phyloP scores from a whole-genome alignment of 2,888 invertebrate genomes.

The Pimpla rufipes region DNA sequence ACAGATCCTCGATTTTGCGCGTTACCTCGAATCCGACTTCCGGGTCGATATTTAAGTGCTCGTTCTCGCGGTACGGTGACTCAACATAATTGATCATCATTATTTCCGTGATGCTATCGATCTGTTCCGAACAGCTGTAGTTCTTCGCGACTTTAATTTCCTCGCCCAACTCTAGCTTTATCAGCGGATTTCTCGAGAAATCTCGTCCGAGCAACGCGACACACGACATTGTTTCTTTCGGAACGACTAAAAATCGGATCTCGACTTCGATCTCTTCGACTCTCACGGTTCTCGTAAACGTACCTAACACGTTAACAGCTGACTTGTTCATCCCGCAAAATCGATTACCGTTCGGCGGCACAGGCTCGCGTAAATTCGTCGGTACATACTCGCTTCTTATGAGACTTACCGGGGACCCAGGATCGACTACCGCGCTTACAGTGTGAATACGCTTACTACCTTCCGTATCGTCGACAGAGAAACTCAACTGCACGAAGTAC shows the following conservation, averaged over 20 bases:
- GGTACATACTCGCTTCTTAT: slow-evolving; percentile 51
- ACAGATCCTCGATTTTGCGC: slow-evolving; percentile 9
- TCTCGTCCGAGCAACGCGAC: slow-evolving; percentile 51
- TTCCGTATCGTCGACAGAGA: slow-evolving; percentile 38
- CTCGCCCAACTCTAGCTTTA: slow-evolving; percentile 48
- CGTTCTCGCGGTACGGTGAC: slow-evolving; percentile 11
- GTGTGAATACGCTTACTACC: slow-evolving; percentile 40
- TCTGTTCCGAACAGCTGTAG: not conserved
- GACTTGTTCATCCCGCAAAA: slow-evolving; percentile 59
- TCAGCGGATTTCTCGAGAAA: slow-evolving; percentile 45
- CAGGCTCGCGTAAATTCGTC: slow-evolving; percentile 41
- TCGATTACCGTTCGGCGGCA: slow-evolving; percentile 55
- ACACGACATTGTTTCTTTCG: slow-evolving; percentile 57
- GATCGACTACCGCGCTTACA: slow-evolving; percentile 57
- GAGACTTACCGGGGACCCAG: slow-evolving; percentile 61
- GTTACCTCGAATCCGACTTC: slow-evolving; percentile 29
- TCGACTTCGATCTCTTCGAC: slow-evolving; percentile 47
- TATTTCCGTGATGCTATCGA: slow-evolving; percentile 26
- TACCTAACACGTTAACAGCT: slow-evolving; percentile 41
- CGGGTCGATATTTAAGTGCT: slow-evolving; percentile 47
- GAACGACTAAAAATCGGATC: slow-evolving; percentile 54
- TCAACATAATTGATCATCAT: slow-evolving; percentile 49
- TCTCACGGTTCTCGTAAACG: slow-evolving; percentile 42
- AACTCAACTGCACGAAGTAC: slow-evolving; percentile 39
- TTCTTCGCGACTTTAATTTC: slow-evolving; percentile 41